These are phyloP conservation scores for Piprites chloris DNA, from an alignment of 2,113 vertebrate species.

Conservation along the genomic window DNA sequence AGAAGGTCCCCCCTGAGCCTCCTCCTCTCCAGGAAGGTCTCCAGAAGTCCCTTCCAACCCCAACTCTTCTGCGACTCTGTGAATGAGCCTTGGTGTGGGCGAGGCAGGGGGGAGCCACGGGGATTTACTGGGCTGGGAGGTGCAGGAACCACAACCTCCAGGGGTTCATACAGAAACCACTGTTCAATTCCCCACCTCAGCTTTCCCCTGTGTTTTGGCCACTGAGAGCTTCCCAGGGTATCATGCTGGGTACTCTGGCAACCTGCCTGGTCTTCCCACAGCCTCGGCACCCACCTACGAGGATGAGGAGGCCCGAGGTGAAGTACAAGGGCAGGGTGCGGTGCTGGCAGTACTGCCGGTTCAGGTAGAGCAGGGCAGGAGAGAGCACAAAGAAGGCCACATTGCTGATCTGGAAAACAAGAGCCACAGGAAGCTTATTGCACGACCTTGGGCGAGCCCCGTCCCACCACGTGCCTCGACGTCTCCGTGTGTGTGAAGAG, in stretches of 20 bases:
- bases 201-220: not conserved
- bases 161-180: fast-evolving
- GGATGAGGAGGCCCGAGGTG: constrained; percentile 78
- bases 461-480: not conserved
- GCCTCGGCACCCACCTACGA: constrained; percentile 77
- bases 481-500: not conserved
- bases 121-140: not conserved
- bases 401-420: constrained; percentile 85
- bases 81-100: too few relatives aligned
- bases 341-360: constrained; percentile 81
- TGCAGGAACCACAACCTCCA: not conserved
- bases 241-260: not conserved
- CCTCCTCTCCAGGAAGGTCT: not conserved
- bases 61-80: not conserved
- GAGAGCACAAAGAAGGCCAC: constrained; percentile 86
- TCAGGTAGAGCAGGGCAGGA: constrained; percentile 85
- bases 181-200: not conserved
- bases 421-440: not conserved
- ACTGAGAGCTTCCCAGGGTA: not conserved
- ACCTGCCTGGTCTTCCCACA: not conserved
- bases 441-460: not conserved
- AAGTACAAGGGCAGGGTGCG: constrained; percentile 74
- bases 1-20: too few relatives aligned
- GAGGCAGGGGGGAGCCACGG: fast-evolving
- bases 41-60: not conserved